phyloP scores from a whole-genome alignment of 2,888 invertebrate genomes.

The Phasia obesa region DNA sequence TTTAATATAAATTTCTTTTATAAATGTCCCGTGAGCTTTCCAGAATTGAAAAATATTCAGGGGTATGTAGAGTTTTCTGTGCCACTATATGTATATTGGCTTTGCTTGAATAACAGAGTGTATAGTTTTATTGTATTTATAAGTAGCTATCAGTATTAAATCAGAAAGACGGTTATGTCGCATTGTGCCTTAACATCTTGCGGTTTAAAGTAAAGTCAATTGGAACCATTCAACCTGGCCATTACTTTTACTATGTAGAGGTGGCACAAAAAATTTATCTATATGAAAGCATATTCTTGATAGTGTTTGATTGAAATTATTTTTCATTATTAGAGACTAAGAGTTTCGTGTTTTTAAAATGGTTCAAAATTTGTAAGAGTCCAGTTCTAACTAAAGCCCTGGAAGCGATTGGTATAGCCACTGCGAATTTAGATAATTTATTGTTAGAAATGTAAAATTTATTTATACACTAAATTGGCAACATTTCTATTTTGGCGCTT shows the following conservation, averaged over 20 bases:
- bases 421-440: conserved; percentile 27
- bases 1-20: too few species aligned
- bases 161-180: background rate
- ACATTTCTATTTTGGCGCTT: conserved; percentile 41
- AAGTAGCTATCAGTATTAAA: conserved; percentile 26
- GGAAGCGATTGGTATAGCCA: background rate
- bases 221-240: too few species aligned
- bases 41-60: too few species aligned
- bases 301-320: conserved; percentile 27
- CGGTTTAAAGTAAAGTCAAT: conserved; percentile 14
- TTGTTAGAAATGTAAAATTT: conserved; percentile 46
- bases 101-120: conserved; percentile 13
- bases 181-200: conserved; percentile 10
- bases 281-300: conserved; percentile 10
- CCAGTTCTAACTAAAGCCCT: too few species aligned
- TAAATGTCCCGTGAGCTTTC: too few species aligned
- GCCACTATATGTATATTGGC: too few species aligned
- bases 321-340: conserved; percentile 20
- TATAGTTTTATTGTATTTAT: conserved; percentile 7
- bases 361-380: too few species aligned
- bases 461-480: conserved; percentile 36
- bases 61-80: too few species aligned
- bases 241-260: too few species aligned
- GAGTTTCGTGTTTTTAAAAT: background rate
- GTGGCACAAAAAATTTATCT: background rate